A percentile compares a stretch with the other conserved stretches of the same genome.
Conservation (phyloP, 2,113 vertebrate species). For the Daubentonia madagascariensis region DNA sequence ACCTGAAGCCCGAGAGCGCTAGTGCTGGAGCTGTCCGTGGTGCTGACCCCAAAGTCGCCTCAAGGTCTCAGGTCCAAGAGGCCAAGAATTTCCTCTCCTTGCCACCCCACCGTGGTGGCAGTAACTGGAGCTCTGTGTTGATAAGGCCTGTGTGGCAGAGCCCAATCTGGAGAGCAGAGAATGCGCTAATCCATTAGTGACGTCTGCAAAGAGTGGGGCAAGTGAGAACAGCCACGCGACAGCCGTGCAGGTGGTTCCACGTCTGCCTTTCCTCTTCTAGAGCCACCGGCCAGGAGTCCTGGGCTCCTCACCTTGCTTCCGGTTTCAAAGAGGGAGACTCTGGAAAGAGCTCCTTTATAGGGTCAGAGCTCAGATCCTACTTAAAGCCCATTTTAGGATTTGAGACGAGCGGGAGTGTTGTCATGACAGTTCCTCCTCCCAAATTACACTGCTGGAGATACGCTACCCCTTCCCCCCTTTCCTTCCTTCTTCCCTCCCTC, state of each 20-base stretch:
- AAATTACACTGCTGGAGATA: not conserved
- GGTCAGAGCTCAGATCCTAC: not conserved
- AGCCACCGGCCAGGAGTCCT: not conserved
- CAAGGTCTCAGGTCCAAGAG: not conserved
- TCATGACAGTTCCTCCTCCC: no score
- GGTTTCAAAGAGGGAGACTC: not conserved
- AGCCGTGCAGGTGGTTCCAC: no score
- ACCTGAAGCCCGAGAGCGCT: accelerated
- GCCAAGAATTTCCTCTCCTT: not conserved
- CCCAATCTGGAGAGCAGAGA: not conserved
- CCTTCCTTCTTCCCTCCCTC: accelerated
- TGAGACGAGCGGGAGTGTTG: not conserved
- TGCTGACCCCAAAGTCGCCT: not conserved
- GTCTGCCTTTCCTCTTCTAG: not conserved
- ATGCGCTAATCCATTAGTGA: not conserved
- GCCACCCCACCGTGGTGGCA: not conserved
- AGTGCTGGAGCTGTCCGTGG: not conserved
- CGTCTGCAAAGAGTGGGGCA: not conserved
- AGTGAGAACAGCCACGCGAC: no score
- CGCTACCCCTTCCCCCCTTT: not conserved
- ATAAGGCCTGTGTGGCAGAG: not conserved
- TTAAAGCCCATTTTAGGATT: not conserved
- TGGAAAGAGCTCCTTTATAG: not conserved
- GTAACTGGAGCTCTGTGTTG: no score
- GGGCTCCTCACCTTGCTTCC: not conserved